Evolutionary conservation across 35 echinoderm and acorn worm species (phyloP), one percentile per base, ranked within the genome.

Genomic region (Hemicentrotus pulcherrimus): DNA sequence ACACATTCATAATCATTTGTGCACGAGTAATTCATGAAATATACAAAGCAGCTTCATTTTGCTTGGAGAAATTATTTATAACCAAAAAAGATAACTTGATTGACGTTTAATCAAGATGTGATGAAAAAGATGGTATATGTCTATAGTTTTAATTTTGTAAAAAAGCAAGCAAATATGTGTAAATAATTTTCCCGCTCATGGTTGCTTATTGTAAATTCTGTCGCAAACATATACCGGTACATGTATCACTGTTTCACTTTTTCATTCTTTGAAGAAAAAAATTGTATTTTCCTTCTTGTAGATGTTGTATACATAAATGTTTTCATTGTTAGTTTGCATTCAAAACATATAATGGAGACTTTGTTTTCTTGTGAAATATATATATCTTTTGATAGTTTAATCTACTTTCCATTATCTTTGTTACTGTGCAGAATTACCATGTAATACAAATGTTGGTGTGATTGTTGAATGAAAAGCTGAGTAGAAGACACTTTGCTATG

Each of bases 381-480:
- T 78, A 78, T 78, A 78, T 78, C 19, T 78, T 78, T 78, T 78
- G 65, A 78, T 78, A 78, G 65, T 78, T 78, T 78, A 28, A 55
- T 55, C 50, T 55, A 55, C 50, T 78, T 78, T 28, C 65, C 19
- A 78, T 78, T 78, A 22, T 78, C 22, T 78, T n/a, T 28, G 19
- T 78, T 4, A 78, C 7, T 24, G 50, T 55, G 65, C 65, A 78
- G 19, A 78, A 78, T n/a, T 28, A 78, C 65, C 65, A 78, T 78
- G 65, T 78, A n/a, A 78, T 78, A n/a, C n/a, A 78, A 22, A 78
- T 78, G 65, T 78, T 78, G 65, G 65, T 78, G 65, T 78, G 65
- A 78, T 78, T 78, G 65, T 78, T 78, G 65, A 28, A 78, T 78
- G 65, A 28, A 55, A 78, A 78, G 65, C 65, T n/a, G 19, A 28